Evolutionary conservation across 2,113 vertebrate species (phyloP).

Genomic region (Ellobius talpinus): DNA sequence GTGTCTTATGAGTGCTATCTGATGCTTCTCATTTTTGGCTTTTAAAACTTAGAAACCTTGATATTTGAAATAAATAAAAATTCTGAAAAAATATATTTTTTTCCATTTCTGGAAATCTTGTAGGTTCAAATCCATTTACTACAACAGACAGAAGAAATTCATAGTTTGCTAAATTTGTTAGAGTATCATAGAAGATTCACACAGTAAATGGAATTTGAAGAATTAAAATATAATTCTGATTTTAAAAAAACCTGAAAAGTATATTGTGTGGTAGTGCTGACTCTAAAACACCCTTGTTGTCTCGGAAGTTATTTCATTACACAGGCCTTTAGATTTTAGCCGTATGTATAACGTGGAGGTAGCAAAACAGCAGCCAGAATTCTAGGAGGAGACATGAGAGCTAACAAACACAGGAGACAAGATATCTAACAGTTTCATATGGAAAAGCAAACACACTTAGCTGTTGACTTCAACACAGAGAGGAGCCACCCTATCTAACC

Average conservation of each 20-base stretch:
- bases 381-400: background rate
- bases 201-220: background rate
- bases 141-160: background rate
- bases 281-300: background rate
- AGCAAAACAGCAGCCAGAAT: background rate
- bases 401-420: background rate
- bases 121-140: slow-evolving; percentile 34
- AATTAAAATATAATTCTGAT: slow-evolving; percentile 6
- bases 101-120: background rate
- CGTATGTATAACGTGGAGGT: slow-evolving; percentile 23
- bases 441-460: slow-evolving; percentile 24
- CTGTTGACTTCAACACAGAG: slow-evolving; percentile 22
- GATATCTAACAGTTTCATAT: background rate
- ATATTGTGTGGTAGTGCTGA: background rate
- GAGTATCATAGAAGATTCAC: background rate
- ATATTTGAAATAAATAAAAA: slow-evolving; percentile 23
- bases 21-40: slow-evolving; percentile 11
- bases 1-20: background rate
- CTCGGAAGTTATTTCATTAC: slow-evolving; percentile 27
- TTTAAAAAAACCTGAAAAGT: slow-evolving; percentile 17
- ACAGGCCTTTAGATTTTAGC: slow-evolving; percentile 25
- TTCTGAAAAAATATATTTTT: slow-evolving; percentile 20
- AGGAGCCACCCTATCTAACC: slow-evolving; percentile 16
- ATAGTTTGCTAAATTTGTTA: slow-evolving; percentile 35
- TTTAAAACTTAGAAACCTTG: background rate